Percentiles rank a stretch among this genome's conserved stretches.
Conservation (phyloP, 2,888 invertebrate species). For the Dryomyza anilis region DNA sequence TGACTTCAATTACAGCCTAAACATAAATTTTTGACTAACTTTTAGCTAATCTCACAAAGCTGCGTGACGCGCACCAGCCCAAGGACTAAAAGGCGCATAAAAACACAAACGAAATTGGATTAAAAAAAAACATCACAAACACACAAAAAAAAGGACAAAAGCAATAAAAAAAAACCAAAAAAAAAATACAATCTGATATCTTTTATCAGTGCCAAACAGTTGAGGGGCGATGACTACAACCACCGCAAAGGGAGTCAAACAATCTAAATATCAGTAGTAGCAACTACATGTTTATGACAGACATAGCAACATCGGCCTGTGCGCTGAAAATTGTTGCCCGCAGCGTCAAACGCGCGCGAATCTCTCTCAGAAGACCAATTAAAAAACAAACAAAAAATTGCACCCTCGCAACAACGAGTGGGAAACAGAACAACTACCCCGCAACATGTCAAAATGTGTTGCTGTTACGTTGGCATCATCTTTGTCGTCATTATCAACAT, state of each 20-base stretch:
- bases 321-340: constrained; percentile 7
- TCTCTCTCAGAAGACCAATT: constrained; percentile 51
- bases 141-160: background rate
- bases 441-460: too few relatives aligned
- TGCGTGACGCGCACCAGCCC: constrained; percentile 42
- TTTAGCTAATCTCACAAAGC: constrained; percentile 50
- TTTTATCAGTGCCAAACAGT: constrained; percentile 13
- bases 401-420: background rate
- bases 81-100: background rate
- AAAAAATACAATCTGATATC: constrained; percentile 19
- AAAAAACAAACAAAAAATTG: constrained; percentile 42
- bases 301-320: constrained; percentile 7
- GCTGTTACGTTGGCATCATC: too few relatives aligned
- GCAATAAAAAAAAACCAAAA: background rate
- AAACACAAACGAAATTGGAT: constrained; percentile 37
- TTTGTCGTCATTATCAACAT: too few relatives aligned
- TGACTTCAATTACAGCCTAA: constrained; percentile 29
- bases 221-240: background rate
- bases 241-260: background rate
- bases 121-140: background rate
- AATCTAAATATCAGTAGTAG: background rate
- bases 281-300: background rate
- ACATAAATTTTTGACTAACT: constrained; percentile 42
- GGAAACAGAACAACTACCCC: too few relatives aligned
- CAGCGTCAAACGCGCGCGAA: constrained; percentile 1